Percentiles rank a stretch among this genome's conserved stretches.
These are phyloP conservation scores for Acyrthosiphon pisum DNA, from an alignment of 1,140 invertebrate species.

Conservation along the genomic window DNA sequence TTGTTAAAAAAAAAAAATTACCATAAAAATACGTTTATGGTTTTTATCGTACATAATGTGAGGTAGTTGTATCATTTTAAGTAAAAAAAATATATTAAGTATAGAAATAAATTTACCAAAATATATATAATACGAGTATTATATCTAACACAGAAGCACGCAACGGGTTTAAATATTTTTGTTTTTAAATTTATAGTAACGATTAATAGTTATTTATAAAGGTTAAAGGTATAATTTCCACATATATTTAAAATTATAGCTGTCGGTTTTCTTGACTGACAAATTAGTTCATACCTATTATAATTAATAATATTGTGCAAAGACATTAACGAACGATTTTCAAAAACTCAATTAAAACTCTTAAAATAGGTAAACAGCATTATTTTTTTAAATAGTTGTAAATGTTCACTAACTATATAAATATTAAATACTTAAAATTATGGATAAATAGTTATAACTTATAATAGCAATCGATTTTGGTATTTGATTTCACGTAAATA, in stretches of 20 bases:
- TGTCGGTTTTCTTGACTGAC: background rate
- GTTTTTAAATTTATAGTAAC: conserved; percentile 2
- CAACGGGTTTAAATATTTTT: background rate
- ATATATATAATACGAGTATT: background rate
- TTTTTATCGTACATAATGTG: background rate
- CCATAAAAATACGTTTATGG: conserved; percentile 2
- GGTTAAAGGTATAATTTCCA: background rate
- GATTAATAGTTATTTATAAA: conserved; percentile 1
- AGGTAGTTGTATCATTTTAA: background rate
- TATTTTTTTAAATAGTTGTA: background rate
- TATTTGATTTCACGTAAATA: no score
- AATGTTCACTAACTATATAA: background rate
- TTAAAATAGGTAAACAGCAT: background rate
- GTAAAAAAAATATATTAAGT: background rate
- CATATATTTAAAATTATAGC: background rate
- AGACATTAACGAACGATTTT: background rate
- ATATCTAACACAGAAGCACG: background rate
- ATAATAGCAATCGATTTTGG: no score
- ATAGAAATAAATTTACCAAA: background rate
- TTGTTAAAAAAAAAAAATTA: background rate
- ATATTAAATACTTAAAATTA: background rate
- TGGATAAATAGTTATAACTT: no score
- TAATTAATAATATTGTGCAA: background rate
- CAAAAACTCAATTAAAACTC: background rate
- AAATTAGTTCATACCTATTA: background rate